Evolutionary conservation across 35 echinoderm and acorn worm species (phyloP), one percentile per base, ranked within the genome.

Genomic region (Patiria miniata): DNA sequence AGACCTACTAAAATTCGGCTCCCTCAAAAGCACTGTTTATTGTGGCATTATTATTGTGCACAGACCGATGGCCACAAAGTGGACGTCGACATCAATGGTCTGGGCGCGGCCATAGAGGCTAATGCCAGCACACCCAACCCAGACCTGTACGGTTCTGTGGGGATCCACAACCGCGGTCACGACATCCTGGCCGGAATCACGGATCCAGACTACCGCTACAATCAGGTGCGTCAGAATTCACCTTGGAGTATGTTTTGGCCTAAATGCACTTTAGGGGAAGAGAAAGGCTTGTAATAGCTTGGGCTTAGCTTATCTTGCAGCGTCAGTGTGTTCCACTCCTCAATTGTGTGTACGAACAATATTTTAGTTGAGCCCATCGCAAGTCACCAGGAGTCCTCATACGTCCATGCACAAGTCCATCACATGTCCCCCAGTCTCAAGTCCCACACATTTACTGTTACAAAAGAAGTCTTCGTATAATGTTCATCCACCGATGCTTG

Each of bases 71-170:
- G 77, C 32, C 0, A 7, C 4, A 53, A 81, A 39, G 78, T 57
- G 18, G 23, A 53, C 39, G 86, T 88, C 5, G 57, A 79, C 34
- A 88, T 88, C 39, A 77, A 56, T 34, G 79, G 39, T 58, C 77
- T 88, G 14, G 86, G 86, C 19, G 86, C 77, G 1, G 86, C 86
- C 39, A 52, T 88, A 56, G 86, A 88, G 51, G 22, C 86, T 37
- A 79, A 52, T 40, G 37, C 80, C 51, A 88, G 77, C 79, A 79
- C 86, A 38, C 86, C 86, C 19, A 88, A 88, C 40, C 15, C 55
- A 40, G 51, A 79, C 36, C 57, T 88, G 23, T 88, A 88, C 73
- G 86, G 86, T 29, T 79, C 51, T 80, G 77, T 88, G 15, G 42
- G 42, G 42, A 47, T 47, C 12, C 86, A 88, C 77, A 88, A 88